Evolutionary conservation across 2,888 invertebrate genomes (phyloP), one percentile per base, ranked within the genome.

Genomic region (Heterodera filipjevi): DNA sequence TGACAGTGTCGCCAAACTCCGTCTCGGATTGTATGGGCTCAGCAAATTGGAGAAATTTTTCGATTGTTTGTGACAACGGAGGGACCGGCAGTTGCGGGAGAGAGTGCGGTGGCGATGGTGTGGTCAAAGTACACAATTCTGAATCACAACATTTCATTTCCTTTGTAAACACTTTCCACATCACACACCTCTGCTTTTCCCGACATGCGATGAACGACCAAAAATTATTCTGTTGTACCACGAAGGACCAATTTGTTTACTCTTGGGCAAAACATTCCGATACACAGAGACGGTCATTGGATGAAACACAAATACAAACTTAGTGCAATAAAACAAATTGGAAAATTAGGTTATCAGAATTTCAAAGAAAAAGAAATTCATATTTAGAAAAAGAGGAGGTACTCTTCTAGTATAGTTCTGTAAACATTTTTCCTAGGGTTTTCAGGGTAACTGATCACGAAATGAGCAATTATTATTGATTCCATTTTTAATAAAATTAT

Each of bases 21-120:
- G 81, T 71, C 68, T 79, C 78, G 3, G 82, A 80, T 59, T 86
- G 85, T 12, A 88, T 33, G 2, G 86, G 83, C 77, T 83, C 78
- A 1, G 86, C 84, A 76, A 87, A 89, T 49, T 85, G 82, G 35
- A 89, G 53, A 71, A 89, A 87, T 44, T 86, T 83, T 27, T 80
- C 82, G 49, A 89, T 71, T 0, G 88, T 88, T 32, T 85, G 83
- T 27, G 66, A 75, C 0, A 86, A 82, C 33, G 83, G 78, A 3
- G 87, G 87, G 0, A 85, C 85, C 0, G 85, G 84, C 12, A 87
- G 82, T 71, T 78, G 80, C 10, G 87, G 86, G 2, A 85, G 35
- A 16, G 49, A 33, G 22, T 75, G 44, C 5, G 33, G 59, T 59
- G 33, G 59, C 27, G 46, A 19, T 19, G 49, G 49, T 14, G 49